phyloP scores from a whole-genome alignment of 2,888 invertebrate genomes.

The Cephus pulcher region DNA sequence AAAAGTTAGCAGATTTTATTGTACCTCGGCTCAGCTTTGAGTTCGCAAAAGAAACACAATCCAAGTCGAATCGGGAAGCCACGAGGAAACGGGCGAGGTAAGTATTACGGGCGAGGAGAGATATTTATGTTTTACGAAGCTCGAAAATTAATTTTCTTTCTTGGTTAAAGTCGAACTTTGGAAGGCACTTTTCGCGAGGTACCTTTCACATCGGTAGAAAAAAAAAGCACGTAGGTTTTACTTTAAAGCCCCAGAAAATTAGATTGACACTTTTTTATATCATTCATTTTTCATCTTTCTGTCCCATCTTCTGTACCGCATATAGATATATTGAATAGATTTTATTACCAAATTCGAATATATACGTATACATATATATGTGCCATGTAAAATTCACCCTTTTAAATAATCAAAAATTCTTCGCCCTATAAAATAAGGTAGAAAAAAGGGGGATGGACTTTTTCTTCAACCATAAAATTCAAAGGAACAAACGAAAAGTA shows the following conservation, averaged over 20 bases:
- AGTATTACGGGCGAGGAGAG: not conserved
- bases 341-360: too few species aligned
- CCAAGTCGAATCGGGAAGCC: slow-evolving; percentile 10
- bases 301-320: not conserved
- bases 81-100: not conserved
- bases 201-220: not conserved
- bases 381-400: too few species aligned
- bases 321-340: not conserved
- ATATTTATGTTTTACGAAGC: slow-evolving; percentile 1
- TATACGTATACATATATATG: too few species aligned
- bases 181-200: slow-evolving; percentile 6
- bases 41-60: slow-evolving; percentile 23
- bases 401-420: not conserved
- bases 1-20: not conserved
- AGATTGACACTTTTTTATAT: not conserved
- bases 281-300: not conserved
- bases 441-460: not conserved
- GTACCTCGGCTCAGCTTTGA: not conserved
- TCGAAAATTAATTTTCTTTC: slow-evolving; percentile 28
- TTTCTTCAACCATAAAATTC: not conserved
- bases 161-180: slow-evolving; percentile 12
- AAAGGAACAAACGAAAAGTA: not conserved
- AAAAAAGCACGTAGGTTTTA: not conserved
- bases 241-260: not conserved
- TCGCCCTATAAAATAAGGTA: not conserved